A percentile compares a stretch with the other conserved stretches of the same genome.
phyloP scores from a whole-genome alignment of 2,113 vertebrate genomes.

The Daphoenositta chrysoptera region DNA sequence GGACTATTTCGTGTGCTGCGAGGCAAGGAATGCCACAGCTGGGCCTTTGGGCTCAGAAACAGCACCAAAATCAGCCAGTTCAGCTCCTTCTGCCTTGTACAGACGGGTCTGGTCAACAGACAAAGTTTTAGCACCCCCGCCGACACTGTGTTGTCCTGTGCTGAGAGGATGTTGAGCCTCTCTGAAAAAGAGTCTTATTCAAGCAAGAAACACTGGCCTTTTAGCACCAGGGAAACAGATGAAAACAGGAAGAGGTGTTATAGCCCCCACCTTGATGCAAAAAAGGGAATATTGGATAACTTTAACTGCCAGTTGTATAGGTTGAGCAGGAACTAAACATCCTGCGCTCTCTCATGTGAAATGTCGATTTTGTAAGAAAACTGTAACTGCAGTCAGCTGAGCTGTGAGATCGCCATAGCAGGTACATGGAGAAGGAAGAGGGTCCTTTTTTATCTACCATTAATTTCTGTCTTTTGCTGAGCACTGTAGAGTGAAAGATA shows the following conservation, averaged over 20 bases:
- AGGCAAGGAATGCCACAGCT: accelerated
- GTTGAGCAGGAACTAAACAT: background rate
- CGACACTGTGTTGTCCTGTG: accelerated
- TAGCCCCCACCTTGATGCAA: accelerated
- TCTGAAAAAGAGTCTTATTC: accelerated
- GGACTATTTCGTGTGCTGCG: accelerated
- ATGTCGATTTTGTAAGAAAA: background rate
- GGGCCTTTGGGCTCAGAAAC: background rate
- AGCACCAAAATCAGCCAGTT: accelerated
- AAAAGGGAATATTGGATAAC: background rate
- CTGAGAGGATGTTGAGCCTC: background rate
- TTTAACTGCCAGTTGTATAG: background rate
- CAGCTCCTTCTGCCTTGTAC: background rate
- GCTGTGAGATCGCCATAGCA: accelerated
- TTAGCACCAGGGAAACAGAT: background rate
- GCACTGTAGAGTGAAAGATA: background rate
- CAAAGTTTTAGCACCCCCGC: background rate
- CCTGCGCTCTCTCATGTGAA: accelerated
- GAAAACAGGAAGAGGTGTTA: background rate
- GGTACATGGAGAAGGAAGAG: background rate
- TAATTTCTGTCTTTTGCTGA: background rate
- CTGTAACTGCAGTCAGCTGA: background rate
- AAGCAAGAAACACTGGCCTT: background rate
- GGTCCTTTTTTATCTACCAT: background rate
- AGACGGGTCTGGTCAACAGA: accelerated